Conservation (phyloP, 2,888 invertebrate genomes). For the Melipona bicolor region DNA sequence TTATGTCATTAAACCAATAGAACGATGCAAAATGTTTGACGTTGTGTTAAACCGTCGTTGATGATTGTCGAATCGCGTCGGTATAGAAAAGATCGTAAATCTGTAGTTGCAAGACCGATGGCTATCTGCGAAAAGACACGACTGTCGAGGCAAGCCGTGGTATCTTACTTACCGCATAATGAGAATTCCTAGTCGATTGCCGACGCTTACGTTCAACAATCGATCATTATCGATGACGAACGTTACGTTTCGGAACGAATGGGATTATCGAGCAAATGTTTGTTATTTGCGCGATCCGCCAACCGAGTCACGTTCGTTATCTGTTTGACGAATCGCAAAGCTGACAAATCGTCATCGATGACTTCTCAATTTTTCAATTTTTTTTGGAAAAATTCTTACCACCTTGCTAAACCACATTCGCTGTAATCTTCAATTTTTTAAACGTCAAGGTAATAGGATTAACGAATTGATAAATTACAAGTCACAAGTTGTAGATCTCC, state of each 20-base stretch:
- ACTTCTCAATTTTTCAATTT: not conserved
- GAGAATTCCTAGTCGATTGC: conserved; percentile 64
- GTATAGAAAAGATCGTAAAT: conserved; percentile 67
- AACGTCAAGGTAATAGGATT: not conserved
- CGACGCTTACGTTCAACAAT: conserved; percentile 64
- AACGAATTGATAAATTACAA: not conserved
- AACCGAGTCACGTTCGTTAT: not conserved
- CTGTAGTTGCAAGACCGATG: conserved; percentile 66
- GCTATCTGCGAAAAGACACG: conserved; percentile 66
- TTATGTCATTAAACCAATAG: conserved; percentile 53
- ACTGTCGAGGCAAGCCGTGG: conserved; percentile 60
- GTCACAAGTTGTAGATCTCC: not conserved
- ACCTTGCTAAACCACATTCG: not conserved
- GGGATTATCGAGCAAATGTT: conserved; percentile 53
- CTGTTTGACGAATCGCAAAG: not conserved
- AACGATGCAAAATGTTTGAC: conserved; percentile 47
- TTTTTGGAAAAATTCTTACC: not conserved
- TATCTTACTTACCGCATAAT: conserved; percentile 60
- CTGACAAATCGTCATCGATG: not conserved
- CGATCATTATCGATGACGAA: conserved; percentile 65
- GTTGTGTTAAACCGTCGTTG: conserved; percentile 64
- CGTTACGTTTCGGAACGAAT: conserved; percentile 60
- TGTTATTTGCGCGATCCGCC: conserved; percentile 19
- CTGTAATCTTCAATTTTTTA: not conserved
- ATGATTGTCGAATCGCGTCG: conserved; percentile 58